These are phyloP conservation scores for Eupithecia pulchellata DNA, from an alignment of 2,888 invertebrate genomes.

Conservation along the genomic window DNA sequence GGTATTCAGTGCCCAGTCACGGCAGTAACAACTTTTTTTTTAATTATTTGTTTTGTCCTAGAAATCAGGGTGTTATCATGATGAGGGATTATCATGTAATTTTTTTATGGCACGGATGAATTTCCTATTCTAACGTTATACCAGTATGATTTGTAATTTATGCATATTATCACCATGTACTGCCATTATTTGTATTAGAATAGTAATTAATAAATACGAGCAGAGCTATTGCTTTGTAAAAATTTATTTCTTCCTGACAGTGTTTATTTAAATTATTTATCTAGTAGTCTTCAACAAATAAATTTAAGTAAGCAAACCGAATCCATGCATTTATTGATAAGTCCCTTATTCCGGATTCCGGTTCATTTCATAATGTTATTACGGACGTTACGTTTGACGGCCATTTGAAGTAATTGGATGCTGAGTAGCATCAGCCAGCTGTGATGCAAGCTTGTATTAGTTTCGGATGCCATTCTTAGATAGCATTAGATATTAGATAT, in stretches of 20 bases:
- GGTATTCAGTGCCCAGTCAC: not conserved
- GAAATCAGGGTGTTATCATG: no score
- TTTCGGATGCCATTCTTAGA: not conserved
- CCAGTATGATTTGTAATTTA: no score
- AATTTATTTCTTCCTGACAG: not conserved
- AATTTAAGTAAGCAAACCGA: not conserved
- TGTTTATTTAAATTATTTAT: not conserved
- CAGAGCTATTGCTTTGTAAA: no score
- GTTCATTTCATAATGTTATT: conserved; percentile 26
- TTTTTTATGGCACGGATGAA: no score
- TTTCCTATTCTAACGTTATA: no score
- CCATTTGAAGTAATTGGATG: conserved; percentile 23
- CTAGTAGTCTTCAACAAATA: not conserved
- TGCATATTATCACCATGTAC: no score
- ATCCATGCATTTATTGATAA: conserved; percentile 2
- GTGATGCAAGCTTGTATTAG: conserved; percentile 11
- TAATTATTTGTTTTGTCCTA: no score
- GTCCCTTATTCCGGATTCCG: conserved; percentile 37
- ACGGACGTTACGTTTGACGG: conserved; percentile 21
- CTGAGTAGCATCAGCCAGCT: conserved; percentile 3
- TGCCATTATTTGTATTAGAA: no score
- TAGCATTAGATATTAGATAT: not conserved
- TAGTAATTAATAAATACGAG: no score
- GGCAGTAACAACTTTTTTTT: no score
- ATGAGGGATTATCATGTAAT: no score